phyloP scores from a whole-genome alignment of 64 coral and sea anemone genomes.

The Montipora foliosa region DNA sequence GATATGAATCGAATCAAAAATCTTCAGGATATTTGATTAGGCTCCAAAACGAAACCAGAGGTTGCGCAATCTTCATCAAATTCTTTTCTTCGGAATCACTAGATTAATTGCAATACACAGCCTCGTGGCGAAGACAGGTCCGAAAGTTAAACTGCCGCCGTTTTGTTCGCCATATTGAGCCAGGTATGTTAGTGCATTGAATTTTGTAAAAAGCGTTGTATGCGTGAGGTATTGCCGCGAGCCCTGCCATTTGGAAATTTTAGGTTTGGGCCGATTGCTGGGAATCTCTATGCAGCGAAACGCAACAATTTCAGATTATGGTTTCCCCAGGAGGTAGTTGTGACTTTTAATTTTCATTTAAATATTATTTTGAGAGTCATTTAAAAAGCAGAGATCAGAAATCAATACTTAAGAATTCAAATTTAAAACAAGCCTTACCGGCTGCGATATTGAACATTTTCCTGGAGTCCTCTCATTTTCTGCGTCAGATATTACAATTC shows the following conservation, averaged over 20 bases:
- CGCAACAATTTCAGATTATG: not conserved
- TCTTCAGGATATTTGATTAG: conserved; percentile 42
- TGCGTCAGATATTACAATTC: not conserved
- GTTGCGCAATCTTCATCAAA: conserved; percentile 39
- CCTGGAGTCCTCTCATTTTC: not conserved
- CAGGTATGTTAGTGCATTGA: not conserved
- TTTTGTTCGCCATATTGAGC: not conserved
- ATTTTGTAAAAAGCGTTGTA: not conserved
- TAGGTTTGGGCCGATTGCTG: not conserved
- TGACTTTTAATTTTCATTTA: not conserved
- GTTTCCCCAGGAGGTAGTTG: not conserved
- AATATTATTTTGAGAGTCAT: not conserved
- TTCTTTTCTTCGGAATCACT: conserved; percentile 37
- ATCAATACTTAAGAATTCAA: not conserved
- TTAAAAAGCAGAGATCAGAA: not conserved
- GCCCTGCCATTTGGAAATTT: not conserved
- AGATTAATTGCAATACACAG: conserved; percentile 12
- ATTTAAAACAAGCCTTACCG: not conserved
- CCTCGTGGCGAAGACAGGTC: not conserved
- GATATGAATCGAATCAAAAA: conserved; percentile 29
- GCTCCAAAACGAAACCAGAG: not conserved
- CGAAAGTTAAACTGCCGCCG: not conserved
- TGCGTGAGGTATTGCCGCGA: not conserved
- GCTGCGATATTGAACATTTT: conserved; percentile 16
- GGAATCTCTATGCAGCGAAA: not conserved